phyloP scores from a whole-genome alignment of 2,797 vertebrate genomes.

The Holocentrus rufus region DNA sequence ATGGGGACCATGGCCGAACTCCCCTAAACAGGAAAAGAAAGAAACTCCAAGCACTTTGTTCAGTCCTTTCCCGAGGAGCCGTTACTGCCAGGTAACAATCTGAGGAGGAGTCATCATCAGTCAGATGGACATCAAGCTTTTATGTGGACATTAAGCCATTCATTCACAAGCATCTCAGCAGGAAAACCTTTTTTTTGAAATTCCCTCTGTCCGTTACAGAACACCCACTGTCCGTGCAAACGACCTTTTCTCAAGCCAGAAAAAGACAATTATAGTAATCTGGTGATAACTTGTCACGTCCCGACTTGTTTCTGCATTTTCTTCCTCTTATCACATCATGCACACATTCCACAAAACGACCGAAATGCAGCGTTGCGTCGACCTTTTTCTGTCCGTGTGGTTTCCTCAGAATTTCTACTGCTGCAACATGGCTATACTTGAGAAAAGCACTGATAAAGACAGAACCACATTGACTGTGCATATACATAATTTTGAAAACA shows the following conservation, averaged over 20 bases:
- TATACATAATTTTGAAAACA: constrained; percentile 71
- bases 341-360: constrained; percentile 52
- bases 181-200: constrained; percentile 28
- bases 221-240: constrained; percentile 42
- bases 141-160: constrained; percentile 30
- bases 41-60: constrained; percentile 52
- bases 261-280: constrained; percentile 16
- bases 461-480: constrained; percentile 73
- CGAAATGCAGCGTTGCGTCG: constrained; percentile 22
- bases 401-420: constrained; percentile 39
- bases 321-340: constrained; percentile 35
- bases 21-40: constrained; percentile 42
- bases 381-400: constrained; percentile 29
- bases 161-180: constrained; percentile 41
- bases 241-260: constrained; percentile 11
- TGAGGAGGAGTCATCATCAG: constrained; percentile 51
- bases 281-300: constrained; percentile 3
- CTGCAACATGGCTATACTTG: constrained; percentile 60
- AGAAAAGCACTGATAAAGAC: constrained; percentile 71
- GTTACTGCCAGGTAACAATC: constrained; percentile 44
- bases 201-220: constrained; percentile 32
- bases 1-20: constrained; percentile 53
- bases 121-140: constrained; percentile 58
- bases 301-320: background rate
- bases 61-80: constrained; percentile 47